phyloP scores from a whole-genome alignment of 2,797 vertebrate genomes.

The Gymnothorax javanicus region DNA sequence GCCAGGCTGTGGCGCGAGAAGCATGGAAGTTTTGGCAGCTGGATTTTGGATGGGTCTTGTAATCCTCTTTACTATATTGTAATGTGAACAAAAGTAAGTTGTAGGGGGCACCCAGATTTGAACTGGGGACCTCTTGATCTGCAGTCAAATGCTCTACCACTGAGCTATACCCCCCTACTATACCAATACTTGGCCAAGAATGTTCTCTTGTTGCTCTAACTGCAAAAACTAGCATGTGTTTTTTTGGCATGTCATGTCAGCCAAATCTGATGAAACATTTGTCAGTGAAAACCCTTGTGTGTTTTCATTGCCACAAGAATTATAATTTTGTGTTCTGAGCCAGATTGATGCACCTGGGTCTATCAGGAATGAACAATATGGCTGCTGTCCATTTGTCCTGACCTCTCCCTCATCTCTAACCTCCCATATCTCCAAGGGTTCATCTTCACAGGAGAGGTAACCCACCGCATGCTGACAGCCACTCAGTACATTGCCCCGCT shows the following conservation, averaged over 20 bases:
- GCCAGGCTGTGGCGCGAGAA: too few relatives aligned
- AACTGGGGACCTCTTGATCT: not conserved
- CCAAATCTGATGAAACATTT: too few relatives aligned
- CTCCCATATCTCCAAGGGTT: slow-evolving; percentile 79
- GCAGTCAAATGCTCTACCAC: slow-evolving; percentile 12
- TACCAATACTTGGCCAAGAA: too few relatives aligned
- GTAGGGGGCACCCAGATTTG: not conserved
- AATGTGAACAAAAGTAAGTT: too few relatives aligned
- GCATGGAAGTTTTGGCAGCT: too few relatives aligned
- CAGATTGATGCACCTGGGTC: not conserved
- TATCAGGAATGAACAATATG: not conserved
- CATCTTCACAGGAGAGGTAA: slow-evolving; percentile 89
- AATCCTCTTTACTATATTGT: too few relatives aligned
- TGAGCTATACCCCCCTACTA: not conserved
- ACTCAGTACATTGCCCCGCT: slow-evolving; percentile 93
- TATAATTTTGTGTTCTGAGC: not conserved
- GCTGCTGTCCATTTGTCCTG: not conserved
- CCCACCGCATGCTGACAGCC: slow-evolving; percentile 93
- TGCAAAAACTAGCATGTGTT: too few relatives aligned
- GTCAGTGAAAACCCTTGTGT: not conserved
- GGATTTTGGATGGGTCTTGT: too few relatives aligned
- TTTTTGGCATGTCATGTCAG: too few relatives aligned
- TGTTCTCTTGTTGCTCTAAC: too few relatives aligned
- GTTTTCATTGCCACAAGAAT: not conserved
- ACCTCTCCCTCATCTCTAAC: slow-evolving; percentile 30